Evolutionary conservation across 1,140 invertebrate species (phyloP), one percentile per base, ranked within the genome.

Genomic region (Atta colombica): DNA sequence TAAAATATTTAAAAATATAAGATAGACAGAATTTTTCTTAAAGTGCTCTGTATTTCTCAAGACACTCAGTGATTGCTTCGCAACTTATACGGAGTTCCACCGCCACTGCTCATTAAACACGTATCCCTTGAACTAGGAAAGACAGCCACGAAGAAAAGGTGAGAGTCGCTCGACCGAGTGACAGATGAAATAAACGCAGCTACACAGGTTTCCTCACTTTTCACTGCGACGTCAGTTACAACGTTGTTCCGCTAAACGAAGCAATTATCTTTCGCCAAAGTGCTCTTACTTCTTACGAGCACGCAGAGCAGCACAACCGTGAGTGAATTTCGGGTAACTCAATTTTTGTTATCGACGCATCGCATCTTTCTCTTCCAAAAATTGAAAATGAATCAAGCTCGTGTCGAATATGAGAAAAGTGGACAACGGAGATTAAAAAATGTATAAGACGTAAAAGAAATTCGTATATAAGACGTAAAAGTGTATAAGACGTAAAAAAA

Each of bases 261-360:
- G 80, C 89, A 90, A 90, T 91, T 91, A 91, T 91, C 89, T 86
- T 66, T 86, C 86, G 75, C 86, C 58, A 88, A 90, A 90, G 88
- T 88, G 86, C 71, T 77, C 77, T 63, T 68, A 68, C 58, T 60
- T 84, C 45, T 51, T 61, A 63, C 39, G 55, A 63, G 80, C 39
- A 75, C 49, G 49, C 61, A 74, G 39, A 45, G 25, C 2, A 55
- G 45, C 39, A 31, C 45, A 74, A 63, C 55, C 21, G 69, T 14
- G 82, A 78, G 75, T 66, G 49, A 85, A 78, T 78, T 85, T 85
- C 39, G 25, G 51, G 68, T 85, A 78, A 85, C 49, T 85, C 49
- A 21, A 77, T 89, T 89, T 89, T 90, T 78, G 65, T 89, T 87
- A 90, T 89, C 88, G 58, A 6, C 45, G 6, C 45, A 55, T 35